A percentile compares a stretch with the other conserved stretches of the same genome.
These are phyloP conservation scores for Nemapogon koenigi DNA, from an alignment of 2,888 invertebrate species.

Conservation along the genomic window DNA sequence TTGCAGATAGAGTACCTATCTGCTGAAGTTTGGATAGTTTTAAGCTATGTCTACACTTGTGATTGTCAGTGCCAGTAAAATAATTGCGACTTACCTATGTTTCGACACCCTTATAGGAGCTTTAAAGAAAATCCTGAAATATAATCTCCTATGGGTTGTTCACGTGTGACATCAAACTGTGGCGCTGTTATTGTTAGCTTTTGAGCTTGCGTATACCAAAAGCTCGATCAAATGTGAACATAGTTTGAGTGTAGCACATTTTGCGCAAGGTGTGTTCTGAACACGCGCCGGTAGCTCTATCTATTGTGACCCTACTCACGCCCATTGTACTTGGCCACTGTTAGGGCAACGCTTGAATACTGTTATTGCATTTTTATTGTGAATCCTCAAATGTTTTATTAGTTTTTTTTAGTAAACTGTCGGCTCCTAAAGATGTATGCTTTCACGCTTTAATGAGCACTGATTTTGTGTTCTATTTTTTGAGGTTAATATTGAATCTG, in stretches of 20 bases:
- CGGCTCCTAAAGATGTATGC: slow-evolving; percentile 47
- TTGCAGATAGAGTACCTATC: no score
- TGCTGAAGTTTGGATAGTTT: no score
- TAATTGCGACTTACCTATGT: no score
- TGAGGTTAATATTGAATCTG: not conserved
- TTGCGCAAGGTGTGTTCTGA: slow-evolving; percentile 35
- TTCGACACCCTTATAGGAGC: no score
- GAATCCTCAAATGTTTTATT: slow-evolving; percentile 55
- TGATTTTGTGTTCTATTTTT: slow-evolving; percentile 4
- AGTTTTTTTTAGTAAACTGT: slow-evolving; percentile 44
- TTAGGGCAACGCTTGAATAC: slow-evolving; percentile 28
- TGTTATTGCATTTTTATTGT: slow-evolving; percentile 59
- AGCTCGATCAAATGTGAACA: no score
- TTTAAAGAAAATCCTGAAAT: no score
- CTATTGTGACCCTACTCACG: slow-evolving; percentile 53
- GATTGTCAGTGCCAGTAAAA: no score
- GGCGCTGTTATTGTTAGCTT: no score
- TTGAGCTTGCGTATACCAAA: no score
- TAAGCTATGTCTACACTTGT: no score
- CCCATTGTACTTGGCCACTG: slow-evolving; percentile 34
- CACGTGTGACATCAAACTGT: no score
- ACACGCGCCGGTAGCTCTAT: slow-evolving; percentile 51
- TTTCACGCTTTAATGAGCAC: slow-evolving; percentile 54
- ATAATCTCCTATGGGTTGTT: no score
- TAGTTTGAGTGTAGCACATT: slow-evolving; percentile 12